Evolutionary conservation across 2,888 invertebrate species (phyloP).

Genomic region (Microplitis deprimator): DNA sequence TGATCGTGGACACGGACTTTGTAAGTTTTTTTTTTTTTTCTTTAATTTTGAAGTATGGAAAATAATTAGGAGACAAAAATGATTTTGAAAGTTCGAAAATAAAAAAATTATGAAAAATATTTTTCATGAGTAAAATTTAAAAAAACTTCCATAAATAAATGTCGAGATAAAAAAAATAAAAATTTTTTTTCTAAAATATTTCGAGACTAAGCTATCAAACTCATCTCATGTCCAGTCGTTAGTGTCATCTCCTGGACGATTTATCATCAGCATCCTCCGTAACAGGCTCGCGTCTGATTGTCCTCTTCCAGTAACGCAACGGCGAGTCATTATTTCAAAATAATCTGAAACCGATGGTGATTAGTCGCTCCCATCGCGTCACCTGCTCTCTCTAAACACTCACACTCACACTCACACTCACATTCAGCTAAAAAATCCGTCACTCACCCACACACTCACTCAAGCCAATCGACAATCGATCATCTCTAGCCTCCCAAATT

Average conservation of each 20-base stretch:
- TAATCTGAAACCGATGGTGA: slow-evolving; percentile 72
- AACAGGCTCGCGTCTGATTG: slow-evolving; percentile 17
- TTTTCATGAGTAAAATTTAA: no score
- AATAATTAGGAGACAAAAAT: no score
- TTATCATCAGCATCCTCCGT: slow-evolving; percentile 53
- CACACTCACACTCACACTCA: not conserved
- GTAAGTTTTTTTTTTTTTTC: no score
- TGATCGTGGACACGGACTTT: no score
- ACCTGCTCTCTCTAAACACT: slow-evolving; percentile 59
- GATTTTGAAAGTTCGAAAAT: no score
- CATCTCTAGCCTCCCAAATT: slow-evolving; percentile 51
- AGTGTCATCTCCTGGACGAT: slow-evolving; percentile 55
- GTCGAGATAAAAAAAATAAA: no score
- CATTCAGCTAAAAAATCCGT: not conserved
- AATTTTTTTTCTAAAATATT: no score
- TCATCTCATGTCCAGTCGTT: not conserved
- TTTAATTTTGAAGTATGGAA: no score
- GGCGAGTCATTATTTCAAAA: slow-evolving; percentile 69
- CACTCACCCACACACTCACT: slow-evolving; percentile 26
- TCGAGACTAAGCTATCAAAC: no score
- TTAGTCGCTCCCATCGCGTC: slow-evolving; percentile 66
- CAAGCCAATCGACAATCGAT: slow-evolving; percentile 62
- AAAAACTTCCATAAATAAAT: no score
- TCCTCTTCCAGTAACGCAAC: slow-evolving; percentile 21
- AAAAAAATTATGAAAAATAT: no score